Conservation (phyloP, 2,797 vertebrate species). For the Girardinus metallicus region DNA sequence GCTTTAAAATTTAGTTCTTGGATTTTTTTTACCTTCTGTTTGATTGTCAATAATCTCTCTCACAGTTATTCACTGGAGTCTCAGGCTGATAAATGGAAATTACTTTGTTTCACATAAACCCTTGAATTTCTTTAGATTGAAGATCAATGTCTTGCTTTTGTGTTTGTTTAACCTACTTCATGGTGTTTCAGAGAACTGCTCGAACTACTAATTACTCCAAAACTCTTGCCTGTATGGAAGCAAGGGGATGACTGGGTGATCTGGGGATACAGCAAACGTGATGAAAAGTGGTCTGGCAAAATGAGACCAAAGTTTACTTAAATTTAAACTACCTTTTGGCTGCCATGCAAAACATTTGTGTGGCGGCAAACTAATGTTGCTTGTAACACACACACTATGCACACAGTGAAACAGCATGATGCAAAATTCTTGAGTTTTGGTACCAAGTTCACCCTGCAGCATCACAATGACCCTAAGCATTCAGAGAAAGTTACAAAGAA, state of each 20-base stretch:
- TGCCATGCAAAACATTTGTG: background rate
- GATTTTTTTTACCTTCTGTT: too few relatives aligned
- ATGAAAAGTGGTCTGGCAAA: too few relatives aligned
- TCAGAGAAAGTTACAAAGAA: background rate
- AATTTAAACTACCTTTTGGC: too few relatives aligned
- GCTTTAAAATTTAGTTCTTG: background rate
- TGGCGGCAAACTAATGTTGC: background rate
- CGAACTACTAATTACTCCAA: too few relatives aligned
- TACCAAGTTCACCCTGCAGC: background rate
- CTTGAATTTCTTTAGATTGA: background rate
- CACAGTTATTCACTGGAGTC: too few relatives aligned
- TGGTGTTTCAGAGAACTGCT: too few relatives aligned
- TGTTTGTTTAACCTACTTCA: background rate
- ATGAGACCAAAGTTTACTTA: too few relatives aligned
- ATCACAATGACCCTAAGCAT: background rate
- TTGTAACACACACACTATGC: background rate
- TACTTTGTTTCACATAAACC: background rate
- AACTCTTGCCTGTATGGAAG: too few relatives aligned
- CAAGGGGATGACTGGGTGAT: too few relatives aligned
- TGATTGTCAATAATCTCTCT: too few relatives aligned
- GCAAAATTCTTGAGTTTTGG: background rate
- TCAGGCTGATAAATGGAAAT: background rate
- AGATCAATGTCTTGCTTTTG: background rate
- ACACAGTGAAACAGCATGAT: background rate
- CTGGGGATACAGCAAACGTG: too few relatives aligned